Evolutionary conservation across 2,113 vertebrate species (phyloP).

Genomic region (Bos indicus): DNA sequence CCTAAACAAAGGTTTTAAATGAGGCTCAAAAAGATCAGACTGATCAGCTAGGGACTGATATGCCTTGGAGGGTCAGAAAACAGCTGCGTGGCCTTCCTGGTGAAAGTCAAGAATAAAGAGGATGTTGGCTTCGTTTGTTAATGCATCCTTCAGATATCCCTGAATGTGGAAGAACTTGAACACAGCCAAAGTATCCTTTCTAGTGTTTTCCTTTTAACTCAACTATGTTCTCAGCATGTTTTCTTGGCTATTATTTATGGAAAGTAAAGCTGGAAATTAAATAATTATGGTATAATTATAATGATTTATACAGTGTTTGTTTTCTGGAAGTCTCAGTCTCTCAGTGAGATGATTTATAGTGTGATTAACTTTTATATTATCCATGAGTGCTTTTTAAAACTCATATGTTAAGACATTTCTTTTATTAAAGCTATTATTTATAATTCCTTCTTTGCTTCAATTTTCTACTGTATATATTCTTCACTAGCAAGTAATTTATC

Average conservation of each 20-base stretch:
- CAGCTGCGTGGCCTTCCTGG: neutral
- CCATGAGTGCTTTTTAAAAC: neutral
- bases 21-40: neutral
- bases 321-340: neutral
- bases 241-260: neutral
- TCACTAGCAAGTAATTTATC: neutral
- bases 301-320: neutral
- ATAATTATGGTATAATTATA: neutral
- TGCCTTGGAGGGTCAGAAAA: neutral
- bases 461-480: neutral
- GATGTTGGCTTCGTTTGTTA: neutral
- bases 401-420: neutral
- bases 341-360: neutral
- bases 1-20: neutral
- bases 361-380: constrained; percentile 14
- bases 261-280: constrained; percentile 22
- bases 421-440: neutral
- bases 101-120: neutral
- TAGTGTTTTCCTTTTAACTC: neutral
- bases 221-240: neutral
- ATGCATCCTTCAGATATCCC: neutral
- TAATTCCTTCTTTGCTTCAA: neutral
- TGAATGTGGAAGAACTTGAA: neutral
- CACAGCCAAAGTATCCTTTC: neutral
- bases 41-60: neutral